Evolutionary conservation across 2,888 invertebrate species (phyloP).

Genomic region (Chymomyza procnemis): DNA sequence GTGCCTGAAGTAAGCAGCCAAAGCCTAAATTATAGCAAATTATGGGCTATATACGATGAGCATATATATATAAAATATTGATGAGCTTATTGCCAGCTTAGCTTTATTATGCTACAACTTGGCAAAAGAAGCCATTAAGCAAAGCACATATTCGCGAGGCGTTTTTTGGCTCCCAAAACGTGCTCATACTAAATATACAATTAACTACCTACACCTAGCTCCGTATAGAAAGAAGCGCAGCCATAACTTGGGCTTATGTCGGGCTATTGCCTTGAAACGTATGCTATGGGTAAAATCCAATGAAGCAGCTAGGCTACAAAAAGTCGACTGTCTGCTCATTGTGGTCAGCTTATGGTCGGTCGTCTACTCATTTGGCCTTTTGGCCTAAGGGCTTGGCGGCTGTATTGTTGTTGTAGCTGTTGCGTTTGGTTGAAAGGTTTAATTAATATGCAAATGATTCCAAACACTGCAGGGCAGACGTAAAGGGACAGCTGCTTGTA

Average conservation of each 20-base stretch:
- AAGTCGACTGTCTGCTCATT: not conserved
- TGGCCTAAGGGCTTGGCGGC: constrained; percentile 46
- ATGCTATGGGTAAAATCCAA: constrained; percentile 39
- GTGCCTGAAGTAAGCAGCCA: constrained; percentile 32
- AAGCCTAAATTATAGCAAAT: constrained; percentile 50
- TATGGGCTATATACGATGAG: constrained; percentile 41
- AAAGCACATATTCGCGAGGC: not conserved
- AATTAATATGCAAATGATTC: constrained; percentile 68
- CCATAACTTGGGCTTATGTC: not conserved
- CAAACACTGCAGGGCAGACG: constrained; percentile 13
- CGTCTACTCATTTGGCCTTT: constrained; percentile 63
- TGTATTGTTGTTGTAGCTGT: constrained; percentile 13
- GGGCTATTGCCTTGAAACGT: not conserved
- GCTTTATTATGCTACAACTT: constrained; percentile 7
- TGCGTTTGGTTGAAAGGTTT: constrained; percentile 53
- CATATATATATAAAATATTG: constrained; percentile 66
- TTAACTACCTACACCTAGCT: not conserved
- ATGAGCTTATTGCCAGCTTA: constrained; percentile 57
- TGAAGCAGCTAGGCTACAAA: constrained; percentile 45
- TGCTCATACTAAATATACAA: not conserved
- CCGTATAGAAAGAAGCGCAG: no score
- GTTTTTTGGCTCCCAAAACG: constrained; percentile 22
- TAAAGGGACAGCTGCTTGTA: not conserved
- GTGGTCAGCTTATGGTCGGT: constrained; percentile 49
- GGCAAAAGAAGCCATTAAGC: not conserved